phyloP scores from a whole-genome alignment of 1,140 invertebrate species.

The Eulimnadia texana region DNA sequence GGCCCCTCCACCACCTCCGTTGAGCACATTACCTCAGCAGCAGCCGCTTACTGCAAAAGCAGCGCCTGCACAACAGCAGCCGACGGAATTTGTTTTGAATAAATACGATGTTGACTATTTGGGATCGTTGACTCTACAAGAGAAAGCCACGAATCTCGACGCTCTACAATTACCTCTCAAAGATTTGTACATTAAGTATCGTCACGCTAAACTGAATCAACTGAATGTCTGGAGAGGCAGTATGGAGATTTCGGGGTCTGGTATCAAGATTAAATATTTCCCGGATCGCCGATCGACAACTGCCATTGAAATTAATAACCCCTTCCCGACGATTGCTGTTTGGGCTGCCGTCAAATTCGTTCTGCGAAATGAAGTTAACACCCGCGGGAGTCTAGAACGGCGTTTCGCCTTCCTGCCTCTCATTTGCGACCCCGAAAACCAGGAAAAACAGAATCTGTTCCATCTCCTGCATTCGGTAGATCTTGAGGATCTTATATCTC shows the following conservation, averaged over 20 bases:
- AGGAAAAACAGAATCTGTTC: conserved; percentile 52
- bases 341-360: conserved; percentile 72
- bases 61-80: too few relatives aligned
- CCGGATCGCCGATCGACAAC: conserved; percentile 29
- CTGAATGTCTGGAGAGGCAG: conserved; percentile 28
- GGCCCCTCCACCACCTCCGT: neutral
- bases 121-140: conserved; percentile 56
- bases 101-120: conserved; percentile 51
- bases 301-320: conserved; percentile 44
- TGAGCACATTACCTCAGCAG: neutral
- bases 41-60: too few relatives aligned
- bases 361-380: conserved; percentile 18
- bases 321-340: conserved; percentile 75
- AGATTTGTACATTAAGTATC: conserved; percentile 55
- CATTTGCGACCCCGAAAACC: conserved; percentile 66
- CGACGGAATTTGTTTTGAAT: conserved; percentile 7
- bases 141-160: conserved; percentile 62
- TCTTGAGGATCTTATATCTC: conserved; percentile 29
- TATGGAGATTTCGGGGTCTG: conserved; percentile 48
- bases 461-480: conserved; percentile 32
- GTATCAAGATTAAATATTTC: conserved; percentile 41
- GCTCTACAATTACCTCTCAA: conserved; percentile 65
- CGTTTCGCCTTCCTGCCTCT: conserved; percentile 66
- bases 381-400: conserved; percentile 23
- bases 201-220: conserved; percentile 27